phyloP scores from a whole-genome alignment of 2,113 vertebrate species.

The Ceyx cyanopectus region DNA sequence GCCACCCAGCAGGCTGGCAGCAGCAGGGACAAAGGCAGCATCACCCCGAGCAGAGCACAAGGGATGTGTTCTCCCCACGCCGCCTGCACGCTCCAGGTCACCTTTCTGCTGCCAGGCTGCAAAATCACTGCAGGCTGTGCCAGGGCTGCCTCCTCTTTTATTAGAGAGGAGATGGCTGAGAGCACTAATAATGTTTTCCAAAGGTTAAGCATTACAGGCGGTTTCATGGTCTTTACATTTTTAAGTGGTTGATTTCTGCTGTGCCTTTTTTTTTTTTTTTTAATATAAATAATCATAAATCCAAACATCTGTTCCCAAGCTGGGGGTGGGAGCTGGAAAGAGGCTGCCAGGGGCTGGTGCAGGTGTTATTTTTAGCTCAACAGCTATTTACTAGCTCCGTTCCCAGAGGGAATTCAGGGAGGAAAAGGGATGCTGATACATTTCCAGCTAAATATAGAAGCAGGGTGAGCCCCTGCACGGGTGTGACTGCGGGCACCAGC shows the following conservation, averaged over 20 bases:
- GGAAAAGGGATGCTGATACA: slow-evolving; percentile 41
- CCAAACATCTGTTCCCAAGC: neutral
- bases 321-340: neutral
- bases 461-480: neutral
- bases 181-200: neutral
- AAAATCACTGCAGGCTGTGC: neutral
- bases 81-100: neutral
- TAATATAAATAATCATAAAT: neutral
- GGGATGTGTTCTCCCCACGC: rapidly evolving
- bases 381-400: slow-evolving; percentile 29
- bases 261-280: neutral
- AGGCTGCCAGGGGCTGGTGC: neutral
- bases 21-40: rapidly evolving
- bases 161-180: neutral
- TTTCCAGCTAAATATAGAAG: slow-evolving; percentile 36
- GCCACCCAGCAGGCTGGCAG: neutral
- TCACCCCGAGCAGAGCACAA: rapidly evolving
- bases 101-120: neutral
- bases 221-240: neutral
- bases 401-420: slow-evolving; percentile 17
- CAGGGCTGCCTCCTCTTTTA: neutral
- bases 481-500: neutral
- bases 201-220: neutral
- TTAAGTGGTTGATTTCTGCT: neutral
- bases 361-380: slow-evolving; percentile 39